These are phyloP conservation scores for Leptopterna dolabrata DNA, from an alignment of 2,888 invertebrate species.

Conservation along the genomic window DNA sequence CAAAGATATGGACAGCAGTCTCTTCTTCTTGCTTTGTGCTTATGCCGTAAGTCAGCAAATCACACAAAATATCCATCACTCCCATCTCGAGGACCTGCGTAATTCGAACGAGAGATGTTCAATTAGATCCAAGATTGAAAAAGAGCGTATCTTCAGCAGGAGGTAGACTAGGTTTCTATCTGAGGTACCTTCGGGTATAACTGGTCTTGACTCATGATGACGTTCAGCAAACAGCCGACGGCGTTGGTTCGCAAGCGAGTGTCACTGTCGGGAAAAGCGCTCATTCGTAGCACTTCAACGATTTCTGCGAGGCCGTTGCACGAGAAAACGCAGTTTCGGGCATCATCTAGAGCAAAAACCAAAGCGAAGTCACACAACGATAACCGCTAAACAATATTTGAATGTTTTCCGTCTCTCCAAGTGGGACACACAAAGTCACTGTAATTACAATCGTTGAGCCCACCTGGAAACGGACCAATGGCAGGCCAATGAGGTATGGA, in stretches of 20 bases:
- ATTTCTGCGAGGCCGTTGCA: constrained; percentile 70
- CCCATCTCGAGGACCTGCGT: constrained; percentile 68
- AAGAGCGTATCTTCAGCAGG: not conserved
- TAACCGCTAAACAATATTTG: too few relatives aligned
- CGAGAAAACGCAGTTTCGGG: constrained; percentile 65
- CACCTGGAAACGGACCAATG: too few relatives aligned
- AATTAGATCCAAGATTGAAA: not conserved
- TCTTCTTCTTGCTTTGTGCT: constrained; percentile 67
- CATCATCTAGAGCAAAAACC: constrained; percentile 64
- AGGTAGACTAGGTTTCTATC: not conserved
- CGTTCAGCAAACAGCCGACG: constrained; percentile 83
- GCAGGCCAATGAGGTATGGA: too few relatives aligned
- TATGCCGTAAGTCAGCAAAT: constrained; percentile 68
- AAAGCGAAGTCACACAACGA: not conserved
- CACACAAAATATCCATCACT: constrained; percentile 69
- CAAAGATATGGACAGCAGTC: constrained; percentile 69
- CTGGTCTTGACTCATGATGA: constrained; percentile 79
- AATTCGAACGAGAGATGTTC: not conserved
- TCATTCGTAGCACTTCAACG: constrained; percentile 66
- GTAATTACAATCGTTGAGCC: too few relatives aligned
- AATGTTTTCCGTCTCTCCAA: too few relatives aligned
- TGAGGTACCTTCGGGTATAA: constrained; percentile 70
- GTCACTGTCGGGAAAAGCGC: constrained; percentile 65
- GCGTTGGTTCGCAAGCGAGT: constrained; percentile 73
- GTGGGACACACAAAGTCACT: too few relatives aligned